These are phyloP conservation scores for Apteryx mantelli DNA, from an alignment of 2,113 vertebrate genomes.

Conservation along the genomic window DNA sequence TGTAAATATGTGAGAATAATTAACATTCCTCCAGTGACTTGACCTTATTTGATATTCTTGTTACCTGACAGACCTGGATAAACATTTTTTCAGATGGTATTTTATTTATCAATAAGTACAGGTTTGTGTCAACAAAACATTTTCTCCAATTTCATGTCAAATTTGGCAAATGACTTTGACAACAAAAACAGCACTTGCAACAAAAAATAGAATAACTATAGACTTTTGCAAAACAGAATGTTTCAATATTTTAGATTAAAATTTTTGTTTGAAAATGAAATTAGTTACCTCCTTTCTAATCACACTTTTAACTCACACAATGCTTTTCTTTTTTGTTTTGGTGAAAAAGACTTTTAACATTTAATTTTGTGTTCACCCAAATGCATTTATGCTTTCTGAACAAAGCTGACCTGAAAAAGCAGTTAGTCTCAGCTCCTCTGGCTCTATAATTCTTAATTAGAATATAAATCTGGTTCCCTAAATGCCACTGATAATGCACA, in stretches of 20 bases:
- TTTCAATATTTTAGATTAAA: not conserved
- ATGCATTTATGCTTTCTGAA: not conserved
- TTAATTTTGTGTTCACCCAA: not conserved
- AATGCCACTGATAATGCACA: not conserved
- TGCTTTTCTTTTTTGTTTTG: not conserved
- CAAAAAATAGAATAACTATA: not conserved
- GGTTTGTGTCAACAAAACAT: not conserved
- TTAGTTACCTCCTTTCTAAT: not conserved
- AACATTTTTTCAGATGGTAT: not conserved
- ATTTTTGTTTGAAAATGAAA: not conserved
- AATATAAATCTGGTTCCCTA: not conserved
- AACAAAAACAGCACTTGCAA: not conserved
- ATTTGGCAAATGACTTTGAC: not conserved
- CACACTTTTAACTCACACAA: not conserved
- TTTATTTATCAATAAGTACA: not conserved
- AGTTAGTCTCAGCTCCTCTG: not conserved
- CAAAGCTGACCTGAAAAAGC: not conserved
- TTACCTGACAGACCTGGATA: not conserved
- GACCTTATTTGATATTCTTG: not conserved
- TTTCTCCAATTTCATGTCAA: not conserved
- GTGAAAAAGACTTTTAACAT: not conserved
- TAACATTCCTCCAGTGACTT: not conserved
- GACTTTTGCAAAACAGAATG: not conserved
- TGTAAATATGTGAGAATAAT: fast-evolving
- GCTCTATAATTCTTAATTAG: not conserved